These are phyloP conservation scores for Circaetus cinerascens DNA, from an alignment of 2,113 vertebrate species.

Conservation along the genomic window DNA sequence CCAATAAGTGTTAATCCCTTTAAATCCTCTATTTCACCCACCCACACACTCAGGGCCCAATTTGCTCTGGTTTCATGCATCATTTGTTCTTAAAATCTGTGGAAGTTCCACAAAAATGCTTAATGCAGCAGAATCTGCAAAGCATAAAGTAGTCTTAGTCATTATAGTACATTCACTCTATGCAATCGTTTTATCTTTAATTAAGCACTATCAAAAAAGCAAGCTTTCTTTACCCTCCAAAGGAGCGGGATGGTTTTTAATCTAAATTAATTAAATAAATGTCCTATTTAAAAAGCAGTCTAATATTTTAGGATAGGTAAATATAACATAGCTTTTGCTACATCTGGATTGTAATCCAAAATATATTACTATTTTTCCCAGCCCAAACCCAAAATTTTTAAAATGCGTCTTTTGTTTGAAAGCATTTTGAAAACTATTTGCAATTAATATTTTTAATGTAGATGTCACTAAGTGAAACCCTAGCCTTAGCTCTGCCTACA, in stretches of 20 bases:
- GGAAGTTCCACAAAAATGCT: background rate
- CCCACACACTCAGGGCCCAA: background rate
- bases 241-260: background rate
- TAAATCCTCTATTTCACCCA: background rate
- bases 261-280: background rate
- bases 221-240: background rate
- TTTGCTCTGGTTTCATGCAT: slow-evolving; percentile 16
- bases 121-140: background rate
- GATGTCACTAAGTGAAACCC: background rate
- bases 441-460: background rate
- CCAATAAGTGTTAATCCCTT: slow-evolving; percentile 16
- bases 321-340: background rate
- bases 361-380: background rate
- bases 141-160: background rate
- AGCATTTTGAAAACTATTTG: background rate
- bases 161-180: background rate
- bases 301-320: background rate
- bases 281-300: background rate
- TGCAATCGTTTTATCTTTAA: slow-evolving; percentile 11
- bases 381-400: background rate
- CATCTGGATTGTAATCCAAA: background rate
- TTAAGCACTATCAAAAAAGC: background rate
- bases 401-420: background rate
- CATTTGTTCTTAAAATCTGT: slow-evolving; percentile 23
- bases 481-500: background rate